A percentile compares a stretch with the other conserved stretches of the same genome.
Evolutionary conservation across 2,113 vertebrate species (phyloP).

Genomic region (Pleuronectes platessa): DNA sequence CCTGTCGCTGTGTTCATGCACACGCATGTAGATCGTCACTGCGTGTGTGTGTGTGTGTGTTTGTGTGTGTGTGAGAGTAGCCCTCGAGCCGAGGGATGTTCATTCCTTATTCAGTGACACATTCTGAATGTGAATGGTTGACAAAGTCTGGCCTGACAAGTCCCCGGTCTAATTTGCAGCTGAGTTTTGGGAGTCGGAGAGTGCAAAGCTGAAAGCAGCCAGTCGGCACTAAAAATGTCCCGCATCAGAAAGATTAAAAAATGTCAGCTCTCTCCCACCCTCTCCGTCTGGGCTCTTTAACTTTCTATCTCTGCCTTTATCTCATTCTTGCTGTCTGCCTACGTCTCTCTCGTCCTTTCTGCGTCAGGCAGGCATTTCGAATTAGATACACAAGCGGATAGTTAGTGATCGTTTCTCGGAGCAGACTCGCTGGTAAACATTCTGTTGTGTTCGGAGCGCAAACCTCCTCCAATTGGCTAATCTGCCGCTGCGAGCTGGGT

Average conservation of each 20-base stretch:
- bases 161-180: conserved; percentile 29
- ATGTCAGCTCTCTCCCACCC: conserved; percentile 15
- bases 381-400: conserved; percentile 42
- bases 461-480: conserved; percentile 49
- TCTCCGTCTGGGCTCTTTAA: conserved; percentile 14
- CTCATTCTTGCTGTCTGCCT: conserved; percentile 10
- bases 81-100: conserved; percentile 24
- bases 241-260: conserved; percentile 48
- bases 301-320: conserved; percentile 8
- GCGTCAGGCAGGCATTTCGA: conserved; percentile 7
- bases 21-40: conserved; percentile 7
- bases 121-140: conserved; percentile 13
- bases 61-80: background rate
- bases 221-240: conserved; percentile 50
- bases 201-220: conserved; percentile 4
- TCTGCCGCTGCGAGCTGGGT: conserved; percentile 19
- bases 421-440: conserved; percentile 49
- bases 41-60: background rate
- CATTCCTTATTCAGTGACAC: conserved; percentile 57
- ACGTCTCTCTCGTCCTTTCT: conserved; percentile 8
- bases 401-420: conserved; percentile 52
- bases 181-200: background rate
- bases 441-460: conserved; percentile 25
- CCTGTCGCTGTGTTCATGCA: conserved; percentile 6
- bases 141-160: conserved; percentile 40